Evolutionary conservation across 2,113 vertebrate genomes (phyloP).

Genomic region (Dicerorhinus sumatrensis): DNA sequence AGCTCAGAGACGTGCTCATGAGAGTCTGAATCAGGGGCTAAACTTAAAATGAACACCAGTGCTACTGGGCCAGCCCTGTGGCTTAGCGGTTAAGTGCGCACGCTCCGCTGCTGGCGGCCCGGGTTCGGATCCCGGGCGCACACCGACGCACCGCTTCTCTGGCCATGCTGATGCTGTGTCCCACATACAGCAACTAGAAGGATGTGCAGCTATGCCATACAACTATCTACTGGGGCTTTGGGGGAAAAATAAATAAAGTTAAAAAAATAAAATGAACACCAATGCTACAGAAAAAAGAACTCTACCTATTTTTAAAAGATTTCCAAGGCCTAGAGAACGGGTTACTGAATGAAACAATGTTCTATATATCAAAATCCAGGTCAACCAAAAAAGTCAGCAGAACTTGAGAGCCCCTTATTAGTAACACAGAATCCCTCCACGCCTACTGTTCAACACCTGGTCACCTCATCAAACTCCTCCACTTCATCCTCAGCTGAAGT

Average conservation of each 20-base stretch:
- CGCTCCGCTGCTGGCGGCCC: too few species aligned
- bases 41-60: not conserved
- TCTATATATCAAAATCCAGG: not conserved
- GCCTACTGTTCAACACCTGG: rapidly evolving
- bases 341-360: not conserved
- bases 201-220: too few species aligned
- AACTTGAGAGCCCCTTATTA: not conserved
- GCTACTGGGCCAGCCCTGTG: not conserved
- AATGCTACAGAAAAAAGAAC: not conserved
- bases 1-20: not conserved
- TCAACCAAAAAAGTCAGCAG: not conserved
- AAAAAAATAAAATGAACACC: not conserved
- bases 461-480: not conserved
- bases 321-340: not conserved
- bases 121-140: too few species aligned
- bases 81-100: too few species aligned
- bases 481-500: not conserved
- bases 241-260: too few species aligned
- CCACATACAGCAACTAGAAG: too few species aligned
- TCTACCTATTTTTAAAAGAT: not conserved
- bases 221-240: too few species aligned
- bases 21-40: not conserved
- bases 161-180: too few species aligned
- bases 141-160: too few species aligned
- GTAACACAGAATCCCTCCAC: not conserved